Evolutionary conservation across 2,888 invertebrate species (phyloP), one percentile per base, ranked within the genome.

Genomic region (Apeira syringaria): DNA sequence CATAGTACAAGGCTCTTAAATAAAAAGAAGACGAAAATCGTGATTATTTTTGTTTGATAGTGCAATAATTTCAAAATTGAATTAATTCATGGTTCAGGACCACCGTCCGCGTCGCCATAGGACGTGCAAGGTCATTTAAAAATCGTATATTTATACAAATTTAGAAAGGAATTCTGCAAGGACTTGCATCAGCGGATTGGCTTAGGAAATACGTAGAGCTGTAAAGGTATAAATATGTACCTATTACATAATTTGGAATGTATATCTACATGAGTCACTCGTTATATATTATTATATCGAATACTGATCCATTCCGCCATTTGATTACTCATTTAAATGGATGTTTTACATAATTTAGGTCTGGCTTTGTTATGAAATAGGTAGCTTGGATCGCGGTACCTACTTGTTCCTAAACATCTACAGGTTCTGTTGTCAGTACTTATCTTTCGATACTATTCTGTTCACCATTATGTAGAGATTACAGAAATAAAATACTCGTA

Each of bases 81-180:
- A 40, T 24, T 34, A 6, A 22, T 13, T 26, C 15, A 1, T 15
- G 17, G 41, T 34, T 41, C 41, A 41, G 17, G 29, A 41, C 17
- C 41, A 32, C 2, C 11, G n/a, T 8, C 13, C 10, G 15, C 24
- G 24, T n/a, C n/a, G n/a, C n/a, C n/a, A n/a, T 12, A 33, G 20
- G 27, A 22, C 2, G 6, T 25, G 26, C 42, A 53, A 53, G 46
- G 47, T 28, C 27, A 13, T 20, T 10, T 6, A 24, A 26, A 46
- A 37, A 3, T 15, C 26, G 26, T 42, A 31, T 11, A 1, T 30
- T 22, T 32, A 13, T 10, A 13, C n/a, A 5, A 30, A 42, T 34
- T 53, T 57, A 50, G 52, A 57, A 54, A 52, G 54, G 50, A 40
- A 45, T 43, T n/a, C n/a, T 31, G 46, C 44, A 13, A 47, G 47